A percentile compares a stretch with the other conserved stretches of the same genome.
phyloP scores from a whole-genome alignment of 2,888 invertebrate genomes.

The Diaprepes abbreviatus region DNA sequence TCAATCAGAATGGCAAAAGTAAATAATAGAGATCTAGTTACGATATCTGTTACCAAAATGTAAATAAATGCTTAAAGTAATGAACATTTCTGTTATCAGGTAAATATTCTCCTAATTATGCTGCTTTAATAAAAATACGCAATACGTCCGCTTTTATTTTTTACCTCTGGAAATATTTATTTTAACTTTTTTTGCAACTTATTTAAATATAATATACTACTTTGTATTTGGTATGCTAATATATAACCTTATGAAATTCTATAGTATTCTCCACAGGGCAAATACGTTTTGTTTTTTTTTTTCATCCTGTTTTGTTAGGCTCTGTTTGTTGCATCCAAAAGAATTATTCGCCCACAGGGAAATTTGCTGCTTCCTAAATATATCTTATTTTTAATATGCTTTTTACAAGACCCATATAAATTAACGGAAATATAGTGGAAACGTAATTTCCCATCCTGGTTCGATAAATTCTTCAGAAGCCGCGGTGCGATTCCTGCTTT shows the following conservation, averaged over 20 bases:
- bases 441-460: slow-evolving; percentile 57
- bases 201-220: too few relatives aligned
- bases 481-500: slow-evolving; percentile 55
- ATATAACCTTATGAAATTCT: slow-evolving; percentile 22
- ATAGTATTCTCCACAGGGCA: not conserved
- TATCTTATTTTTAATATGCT: slow-evolving; percentile 52
- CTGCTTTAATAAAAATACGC: too few relatives aligned
- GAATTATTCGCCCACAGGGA: slow-evolving; percentile 49
- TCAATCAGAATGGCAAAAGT: too few relatives aligned
- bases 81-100: too few relatives aligned
- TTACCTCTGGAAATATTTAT: too few relatives aligned
- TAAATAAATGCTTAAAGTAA: too few relatives aligned
- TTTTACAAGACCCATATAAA: slow-evolving; percentile 51
- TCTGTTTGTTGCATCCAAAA: slow-evolving; percentile 49
- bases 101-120: too few relatives aligned
- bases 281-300: slow-evolving; percentile 25
- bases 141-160: too few relatives aligned
- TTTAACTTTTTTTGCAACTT: too few relatives aligned
- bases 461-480: slow-evolving; percentile 59
- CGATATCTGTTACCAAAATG: too few relatives aligned
- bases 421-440: slow-evolving; percentile 53
- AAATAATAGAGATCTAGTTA: too few relatives aligned
- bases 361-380: slow-evolving; percentile 51
- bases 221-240: too few relatives aligned
- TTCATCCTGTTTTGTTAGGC: slow-evolving; percentile 44